Conservation (phyloP, 2,113 vertebrate genomes). For the Alligator mississippiensis region DNA sequence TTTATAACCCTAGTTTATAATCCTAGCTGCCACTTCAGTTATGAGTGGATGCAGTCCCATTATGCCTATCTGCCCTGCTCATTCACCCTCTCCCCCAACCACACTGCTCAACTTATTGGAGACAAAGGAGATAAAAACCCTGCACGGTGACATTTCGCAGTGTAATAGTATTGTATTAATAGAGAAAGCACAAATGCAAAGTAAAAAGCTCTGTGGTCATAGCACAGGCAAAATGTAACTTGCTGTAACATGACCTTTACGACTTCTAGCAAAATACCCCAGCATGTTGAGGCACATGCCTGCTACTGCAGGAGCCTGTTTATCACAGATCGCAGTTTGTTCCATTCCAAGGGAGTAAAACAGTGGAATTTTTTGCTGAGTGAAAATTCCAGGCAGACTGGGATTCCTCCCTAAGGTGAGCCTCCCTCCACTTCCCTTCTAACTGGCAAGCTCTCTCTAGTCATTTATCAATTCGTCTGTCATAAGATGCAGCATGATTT, state of each 20-base stretch:
- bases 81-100: neutral
- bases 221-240: slow-evolving; percentile 37
- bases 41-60: neutral
- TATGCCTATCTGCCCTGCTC: neutral
- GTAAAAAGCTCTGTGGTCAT: slow-evolving; percentile 5
- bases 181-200: neutral
- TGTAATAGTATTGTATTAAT: neutral
- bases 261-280: slow-evolving; percentile 39
- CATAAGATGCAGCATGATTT: neutral
- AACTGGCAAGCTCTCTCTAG: neutral
- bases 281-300: slow-evolving; percentile 52
- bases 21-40: neutral
- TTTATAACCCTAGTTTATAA: neutral
- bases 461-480: slow-evolving; percentile 15
- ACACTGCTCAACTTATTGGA: neutral
- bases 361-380: neutral
- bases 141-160: accelerated
- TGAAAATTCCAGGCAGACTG: neutral
- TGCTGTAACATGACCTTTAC: slow-evolving; percentile 44
- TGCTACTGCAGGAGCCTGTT: slow-evolving; percentile 35
- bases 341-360: slow-evolving; percentile 26
- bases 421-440: neutral
- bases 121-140: neutral
- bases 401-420: neutral
- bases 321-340: slow-evolving; percentile 54